Conservation (phyloP, 2,888 invertebrate genomes). For the Marasmarcha lunaedactyla region DNA sequence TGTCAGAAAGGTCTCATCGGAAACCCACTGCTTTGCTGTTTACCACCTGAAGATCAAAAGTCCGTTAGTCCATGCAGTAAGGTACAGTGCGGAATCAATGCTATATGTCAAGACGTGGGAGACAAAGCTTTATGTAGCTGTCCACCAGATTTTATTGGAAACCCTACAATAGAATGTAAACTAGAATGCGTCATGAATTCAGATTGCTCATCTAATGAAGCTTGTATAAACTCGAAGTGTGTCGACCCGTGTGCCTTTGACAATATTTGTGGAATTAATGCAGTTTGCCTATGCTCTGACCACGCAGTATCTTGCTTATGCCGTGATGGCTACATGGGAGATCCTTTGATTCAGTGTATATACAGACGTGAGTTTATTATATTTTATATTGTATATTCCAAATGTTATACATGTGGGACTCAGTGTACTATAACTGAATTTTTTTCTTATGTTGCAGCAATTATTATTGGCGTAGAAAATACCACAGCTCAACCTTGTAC, state of each 20-base stretch:
- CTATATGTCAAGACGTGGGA: slow-evolving; percentile 78
- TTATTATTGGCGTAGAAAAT: slow-evolving; percentile 69
- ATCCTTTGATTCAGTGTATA: slow-evolving; percentile 82
- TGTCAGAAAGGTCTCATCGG: slow-evolving; percentile 80
- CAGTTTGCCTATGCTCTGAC: slow-evolving; percentile 82
- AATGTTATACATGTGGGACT: no score
- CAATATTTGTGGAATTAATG: slow-evolving; percentile 83
- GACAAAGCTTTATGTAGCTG: slow-evolving; percentile 83
- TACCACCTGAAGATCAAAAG: slow-evolving; percentile 66
- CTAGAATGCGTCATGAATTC: slow-evolving; percentile 87
- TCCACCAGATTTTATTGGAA: slow-evolving; percentile 79
- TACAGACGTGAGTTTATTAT: slow-evolving; percentile 48
- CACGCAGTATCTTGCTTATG: slow-evolving; percentile 88
- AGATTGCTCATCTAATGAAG: slow-evolving; percentile 79
- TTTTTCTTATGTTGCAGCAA: slow-evolving; percentile 52
- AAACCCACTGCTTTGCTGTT: slow-evolving; percentile 82
- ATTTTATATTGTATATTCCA: neutral
- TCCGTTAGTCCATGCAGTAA: slow-evolving; percentile 77
- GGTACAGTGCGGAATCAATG: slow-evolving; percentile 83
- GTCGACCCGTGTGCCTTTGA: slow-evolving; percentile 77
- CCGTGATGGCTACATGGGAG: slow-evolving; percentile 81
- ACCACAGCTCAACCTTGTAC: slow-evolving; percentile 75
- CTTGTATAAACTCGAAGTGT: slow-evolving; percentile 82
- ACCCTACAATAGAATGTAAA: slow-evolving; percentile 81
- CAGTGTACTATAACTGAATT: no score